Conservation (phyloP, 53 echinoderm and acorn worm genomes). For the Temnopleurus reevesii region DNA sequence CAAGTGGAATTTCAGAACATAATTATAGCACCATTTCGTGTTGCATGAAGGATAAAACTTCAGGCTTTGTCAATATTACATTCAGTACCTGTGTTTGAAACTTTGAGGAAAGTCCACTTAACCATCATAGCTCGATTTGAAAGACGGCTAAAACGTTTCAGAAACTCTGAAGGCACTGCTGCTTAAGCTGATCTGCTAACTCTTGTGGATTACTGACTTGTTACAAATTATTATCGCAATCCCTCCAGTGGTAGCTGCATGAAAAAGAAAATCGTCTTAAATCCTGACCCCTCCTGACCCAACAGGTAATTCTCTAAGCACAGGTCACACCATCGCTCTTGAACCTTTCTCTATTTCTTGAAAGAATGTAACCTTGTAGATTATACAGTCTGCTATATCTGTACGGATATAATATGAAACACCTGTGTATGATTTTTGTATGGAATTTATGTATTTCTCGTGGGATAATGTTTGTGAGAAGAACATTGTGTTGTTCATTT, state of each 20-base stretch:
- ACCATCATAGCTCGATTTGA: too few relatives aligned
- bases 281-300: background rate
- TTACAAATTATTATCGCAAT: background rate
- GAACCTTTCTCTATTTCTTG: background rate
- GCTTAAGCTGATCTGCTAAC: background rate
- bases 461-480: too few relatives aligned
- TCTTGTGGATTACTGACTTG: background rate
- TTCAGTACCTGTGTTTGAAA: too few relatives aligned
- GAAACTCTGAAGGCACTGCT: background rate
- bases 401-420: background rate
- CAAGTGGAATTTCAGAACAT: too few relatives aligned
- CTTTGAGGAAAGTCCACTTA: too few relatives aligned
- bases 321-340: background rate
- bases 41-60: too few relatives aligned
- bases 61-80: too few relatives aligned
- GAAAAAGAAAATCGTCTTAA: background rate
- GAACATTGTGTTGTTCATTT: too few relatives aligned
- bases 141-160: background rate
- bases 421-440: background rate
- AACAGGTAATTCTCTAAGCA: background rate
- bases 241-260: background rate
- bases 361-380: background rate
- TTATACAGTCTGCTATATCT: background rate
- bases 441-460: background rate
- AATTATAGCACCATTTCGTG: too few relatives aligned